Base-by-base conservation (phyloP, 2,797 vertebrate genomes). In the Natrix natrix region DNA sequence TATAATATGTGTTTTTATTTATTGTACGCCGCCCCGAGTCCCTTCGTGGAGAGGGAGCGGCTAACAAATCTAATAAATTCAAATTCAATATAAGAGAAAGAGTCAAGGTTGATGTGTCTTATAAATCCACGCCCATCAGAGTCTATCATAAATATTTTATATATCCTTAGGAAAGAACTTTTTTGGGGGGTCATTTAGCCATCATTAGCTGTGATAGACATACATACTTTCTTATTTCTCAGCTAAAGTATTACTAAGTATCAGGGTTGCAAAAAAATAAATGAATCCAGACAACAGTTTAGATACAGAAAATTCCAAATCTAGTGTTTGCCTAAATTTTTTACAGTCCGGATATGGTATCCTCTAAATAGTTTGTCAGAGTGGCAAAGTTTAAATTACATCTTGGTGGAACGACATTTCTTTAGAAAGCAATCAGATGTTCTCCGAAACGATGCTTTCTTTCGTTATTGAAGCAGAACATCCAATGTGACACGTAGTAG, bases 351-450 rank as follows among this genome's bases (percentile, higher is more conserved):
- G 74, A n/a, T 88, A 17, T 32, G 4, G 20, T 74, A 83, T 69
- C 24, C 91, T 90, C 91, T 89, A 94, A 95, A 91, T 91, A 95
- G 43, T 92, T 92, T 86, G 78, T 91, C 91, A 55, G 16, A 60
- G 48, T 86, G 61, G 91, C 86, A 92, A 78, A 69, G 54, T 96
- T 96, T 96, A 11, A 93, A 95, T 94, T 93, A 32, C 88, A 83
- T 0, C 0, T 59, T 48, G 92, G 52, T 37, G 91, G 93, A 91
- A 4, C 8, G 48, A 8, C 28, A 95, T 60, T 0, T 0, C 0
- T 0, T 87, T 92, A 89, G 92, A 86, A 66, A n/a, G 7, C 20
- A 60, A 5, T 48, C 48, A 37, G 28, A 59, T 52, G 28, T 87
- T 87, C 12, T 93, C 37, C 43, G 28, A 26, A 87, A 69, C 5